These are phyloP conservation scores for Pyrocephalus nanus DNA, from an alignment of 2,797 vertebrate species.

Conservation along the genomic window DNA sequence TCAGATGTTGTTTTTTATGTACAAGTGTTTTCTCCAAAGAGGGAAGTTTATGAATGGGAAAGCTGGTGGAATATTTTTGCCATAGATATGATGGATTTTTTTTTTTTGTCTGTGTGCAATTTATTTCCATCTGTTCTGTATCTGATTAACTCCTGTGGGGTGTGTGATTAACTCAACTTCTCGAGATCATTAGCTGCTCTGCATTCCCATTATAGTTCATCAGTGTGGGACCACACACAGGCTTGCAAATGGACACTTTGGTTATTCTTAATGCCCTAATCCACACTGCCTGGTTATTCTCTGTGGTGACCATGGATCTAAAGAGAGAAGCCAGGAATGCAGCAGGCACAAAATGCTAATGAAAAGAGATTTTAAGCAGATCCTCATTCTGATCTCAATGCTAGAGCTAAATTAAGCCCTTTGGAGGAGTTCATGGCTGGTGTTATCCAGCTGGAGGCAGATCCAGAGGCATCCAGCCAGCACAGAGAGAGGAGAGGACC, in stretches of 20 bases:
- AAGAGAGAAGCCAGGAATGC: not conserved
- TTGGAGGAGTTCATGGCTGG: not conserved
- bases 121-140: conserved; percentile 55
- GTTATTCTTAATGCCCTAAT: not conserved
- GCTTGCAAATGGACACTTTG: not conserved
- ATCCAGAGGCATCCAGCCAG: not conserved
- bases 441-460: not conserved
- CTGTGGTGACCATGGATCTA: not conserved
- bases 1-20: conserved; percentile 16
- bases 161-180: conserved; percentile 36
- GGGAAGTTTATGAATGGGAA: conserved; percentile 50
- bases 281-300: not conserved
- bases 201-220: conserved; percentile 30
- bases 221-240: conserved; percentile 26
- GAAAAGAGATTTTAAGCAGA: not conserved
- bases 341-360: not conserved
- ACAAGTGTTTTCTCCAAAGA: conserved; percentile 31
- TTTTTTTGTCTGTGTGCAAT: not conserved
- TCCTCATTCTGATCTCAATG: not conserved
- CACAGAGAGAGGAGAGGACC: not conserved
- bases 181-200: conserved; percentile 42
- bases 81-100: not conserved
- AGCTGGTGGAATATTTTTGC: conserved; percentile 9
- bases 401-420: conserved; percentile 8
- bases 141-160: conserved; percentile 50